Evolutionary conservation across 92 coral and sea anemone species (phyloP), one percentile per base, ranked within the genome.

Genomic region (Actinostola sp.): DNA sequence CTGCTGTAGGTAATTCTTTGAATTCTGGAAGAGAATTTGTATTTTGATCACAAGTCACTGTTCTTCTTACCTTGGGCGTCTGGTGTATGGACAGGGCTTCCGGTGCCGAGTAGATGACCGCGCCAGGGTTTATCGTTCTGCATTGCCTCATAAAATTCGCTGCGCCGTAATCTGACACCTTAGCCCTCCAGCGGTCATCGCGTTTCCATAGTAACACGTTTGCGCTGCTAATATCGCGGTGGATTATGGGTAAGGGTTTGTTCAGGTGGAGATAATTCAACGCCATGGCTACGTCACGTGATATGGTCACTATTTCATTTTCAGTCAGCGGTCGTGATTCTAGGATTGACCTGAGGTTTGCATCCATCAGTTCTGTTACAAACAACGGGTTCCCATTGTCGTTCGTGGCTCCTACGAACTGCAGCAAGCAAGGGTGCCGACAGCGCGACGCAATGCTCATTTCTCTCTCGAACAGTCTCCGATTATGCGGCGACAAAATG

Each of bases 111-210:
- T 94, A 94, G 66, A 89, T 83, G 13, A 84, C 77, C 34, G 95
- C 87, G 2, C 98, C 98, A 12, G 98, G 95, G 43, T 85, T 88
- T 14, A 86, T 71, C 14, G 98, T 94, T 70, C 81, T 88, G 59
- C 97, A 91, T 68, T 92, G 92, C 69, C 97, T 71, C 95, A 94
- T 88, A 73, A 94, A 94, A 59, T 94, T 94, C 4, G 97, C 97
- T 1, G 98, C 91, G 21, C 98, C 98, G 56, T 94, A 91, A 61
- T 94, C 98, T 8, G 97, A 92, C 59, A 94, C 89, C 78, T 94
- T 94, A 0, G 95, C 98, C 1, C 88, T 89, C 94, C 97, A 94
- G 33, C 78, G 66, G 17, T 86, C 84, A 30, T 84, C 98, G 32
- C 88, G 95, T 72, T 83, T 76, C 95, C 97, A 91, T 44, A 94